Conservation (phyloP, 2,797 vertebrate species). For the Vipera latastei region DNA sequence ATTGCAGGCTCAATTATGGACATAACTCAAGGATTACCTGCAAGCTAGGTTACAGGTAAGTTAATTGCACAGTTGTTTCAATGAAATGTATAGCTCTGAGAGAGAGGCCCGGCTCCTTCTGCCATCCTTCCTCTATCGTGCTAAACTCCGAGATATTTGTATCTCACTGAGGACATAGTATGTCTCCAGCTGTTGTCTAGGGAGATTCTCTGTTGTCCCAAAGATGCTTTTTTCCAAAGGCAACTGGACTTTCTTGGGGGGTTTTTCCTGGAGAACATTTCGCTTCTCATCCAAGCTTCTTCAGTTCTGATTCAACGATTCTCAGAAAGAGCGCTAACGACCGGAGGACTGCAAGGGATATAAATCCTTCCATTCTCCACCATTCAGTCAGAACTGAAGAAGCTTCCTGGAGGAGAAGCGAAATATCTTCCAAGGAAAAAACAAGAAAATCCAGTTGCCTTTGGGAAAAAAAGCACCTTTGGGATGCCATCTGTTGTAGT, state of each 20-base stretch:
- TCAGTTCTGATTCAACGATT: too few species aligned
- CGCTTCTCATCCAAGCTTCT: too few species aligned
- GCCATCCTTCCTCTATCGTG: background rate
- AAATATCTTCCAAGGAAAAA: too few species aligned
- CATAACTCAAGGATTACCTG: too few species aligned
- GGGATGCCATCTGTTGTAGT: background rate
- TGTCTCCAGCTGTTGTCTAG: background rate
- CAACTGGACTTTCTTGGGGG: too few species aligned
- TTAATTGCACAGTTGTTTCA: background rate
- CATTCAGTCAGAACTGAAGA: too few species aligned
- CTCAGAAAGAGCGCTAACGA: background rate
- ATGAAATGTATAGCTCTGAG: background rate
- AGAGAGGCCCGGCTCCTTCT: background rate
- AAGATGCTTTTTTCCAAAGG: too few species aligned
- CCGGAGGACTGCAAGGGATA: background rate
- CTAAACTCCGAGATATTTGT: background rate
- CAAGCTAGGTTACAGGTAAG: background rate
- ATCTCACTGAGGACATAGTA: background rate
- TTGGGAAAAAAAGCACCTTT: background rate
- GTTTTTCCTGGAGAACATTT: too few species aligned
- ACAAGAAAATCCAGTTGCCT: background rate
- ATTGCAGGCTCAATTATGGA: too few species aligned
- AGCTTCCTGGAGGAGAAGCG: too few species aligned
- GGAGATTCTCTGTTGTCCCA: too few species aligned
- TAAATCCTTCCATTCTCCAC: too few species aligned